Percentiles rank a stretch among this genome's conserved stretches.
phyloP scores from a whole-genome alignment of 2,797 vertebrate genomes.

The Macropus fuliginosus region DNA sequence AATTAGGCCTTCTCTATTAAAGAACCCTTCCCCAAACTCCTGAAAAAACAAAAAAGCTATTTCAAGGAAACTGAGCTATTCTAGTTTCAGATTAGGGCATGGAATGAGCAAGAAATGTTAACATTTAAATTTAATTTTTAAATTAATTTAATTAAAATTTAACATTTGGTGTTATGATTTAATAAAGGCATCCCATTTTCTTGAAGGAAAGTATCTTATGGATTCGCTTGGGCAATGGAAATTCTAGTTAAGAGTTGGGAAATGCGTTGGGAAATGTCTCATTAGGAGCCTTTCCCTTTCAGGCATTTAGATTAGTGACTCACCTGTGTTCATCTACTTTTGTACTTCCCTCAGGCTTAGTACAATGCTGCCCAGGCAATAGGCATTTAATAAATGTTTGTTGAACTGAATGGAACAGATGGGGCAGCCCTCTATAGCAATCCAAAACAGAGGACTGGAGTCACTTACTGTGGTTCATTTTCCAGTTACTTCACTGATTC shows the following conservation, averaged over 20 bases:
- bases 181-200: background rate
- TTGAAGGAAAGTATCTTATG: background rate
- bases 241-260: background rate
- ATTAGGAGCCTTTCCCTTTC: background rate
- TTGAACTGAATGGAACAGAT: background rate
- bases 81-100: slow-evolving; percentile 7
- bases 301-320: background rate
- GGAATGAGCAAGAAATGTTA: background rate
- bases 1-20: slow-evolving; percentile 42
- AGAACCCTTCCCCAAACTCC: background rate
- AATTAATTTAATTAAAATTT: background rate
- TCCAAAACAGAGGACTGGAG: background rate
- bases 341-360: background rate
- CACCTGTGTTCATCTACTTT: background rate
- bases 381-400: background rate
- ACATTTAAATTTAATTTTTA: too few relatives aligned
- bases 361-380: background rate
- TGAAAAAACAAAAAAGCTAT: background rate
- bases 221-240: background rate
- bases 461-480: background rate
- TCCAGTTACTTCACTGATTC: background rate
- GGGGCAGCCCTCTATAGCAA: background rate
- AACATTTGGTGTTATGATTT: background rate
- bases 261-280: background rate
- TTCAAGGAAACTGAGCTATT: slow-evolving; percentile 32